Evolutionary conservation across 2,888 invertebrate species (phyloP), one percentile per base, ranked within the genome.

Genomic region (Eugnorisma glareosa): DNA sequence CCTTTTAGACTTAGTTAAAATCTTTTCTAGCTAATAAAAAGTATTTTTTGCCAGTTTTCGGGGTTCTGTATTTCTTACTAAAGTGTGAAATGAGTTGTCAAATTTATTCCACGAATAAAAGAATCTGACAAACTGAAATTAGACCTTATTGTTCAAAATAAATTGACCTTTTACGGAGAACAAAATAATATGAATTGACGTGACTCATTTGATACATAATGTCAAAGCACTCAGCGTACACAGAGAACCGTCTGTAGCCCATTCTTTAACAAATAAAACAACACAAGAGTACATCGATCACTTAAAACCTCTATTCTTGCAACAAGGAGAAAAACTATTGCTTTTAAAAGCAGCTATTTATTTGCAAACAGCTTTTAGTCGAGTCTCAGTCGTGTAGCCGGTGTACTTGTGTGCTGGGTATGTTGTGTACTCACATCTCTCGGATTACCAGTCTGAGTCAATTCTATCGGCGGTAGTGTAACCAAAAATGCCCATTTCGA

Each of bases 291-390:
- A 84, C 81, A 83, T 81, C 77, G 76, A 77, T 84, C 81, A 83
- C 81, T 79, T 81, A 79, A 79, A 86, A 83, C 77, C 79, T 86
- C 66, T 77, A 85, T 77, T 77, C 61, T 75, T 28, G 66, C 69
- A 84, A 78, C 69, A 73, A 64, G 57, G 71, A 81, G 86, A 84
- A 85, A 85, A 84, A 84, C 84, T 83, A 88, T 85, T 69, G 85
- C 86, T 88, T 84, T 88, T 89, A 87, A 87, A 81, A 89, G 79
- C 81, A 82, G 84, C 88, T 82, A 88, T 89, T 88, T 88, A 88
- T 89, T 86, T 82, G 86, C 84, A 82, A 87, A 89, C 84, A 89
- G 89, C 89, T 89, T 89, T 89, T 89, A 89, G 87, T 75, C 18
- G 64, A 71, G 79, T 77, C 79, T 75, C 63, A 45, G 71, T 68